Evolutionary conservation across 2,113 vertebrate genomes (phyloP), one percentile per base, ranked within the genome.

Genomic region (Sterrhoptilus dennistouni): DNA sequence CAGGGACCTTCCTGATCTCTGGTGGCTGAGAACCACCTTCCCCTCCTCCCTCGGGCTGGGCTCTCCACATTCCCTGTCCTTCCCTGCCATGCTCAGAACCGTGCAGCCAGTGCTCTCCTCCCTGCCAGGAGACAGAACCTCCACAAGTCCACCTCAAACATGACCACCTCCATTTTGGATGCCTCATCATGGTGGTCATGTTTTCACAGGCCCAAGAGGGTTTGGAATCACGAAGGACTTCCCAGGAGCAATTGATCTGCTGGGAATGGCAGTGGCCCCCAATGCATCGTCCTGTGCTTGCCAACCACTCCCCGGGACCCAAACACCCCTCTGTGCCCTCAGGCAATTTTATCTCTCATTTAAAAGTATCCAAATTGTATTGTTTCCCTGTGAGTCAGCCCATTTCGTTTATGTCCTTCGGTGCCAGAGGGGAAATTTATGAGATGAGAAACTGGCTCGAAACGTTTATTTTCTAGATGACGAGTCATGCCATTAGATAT

Each of bases 401-500:
- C 75, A 89, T 94, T 96, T 92, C 91, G 96, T 95, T 97, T 91
- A 95, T 61, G 90, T 92, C 96, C 96, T 96, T 95, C 76, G 59
- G 90, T 96, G 95, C 96, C 95, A 96, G 91, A 97, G 91, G 93
- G 91, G 88, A 92, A 96, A 96, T 96, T 96, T 97, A 95, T 95
- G 96, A 97, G 97, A 97, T 96, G 93, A 95, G 86, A 97, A 95
- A 95, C 79, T 91, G 97, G 96, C 95, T 95, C 66, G 57, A 94
- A 97, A 96, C 83, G 80, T 79, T 95, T 95, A 95, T 96, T 97
- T 97, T 95, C 94, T 96, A 93, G 83, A 91, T 94, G 93, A 97
- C 85, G 92, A 97, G 96, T 97, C 89, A 95, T 93, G 65, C 86
- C 92, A 95, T 93, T 98, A 98, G 95, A 97, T 98, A 97, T 97